A percentile compares a stretch with the other conserved stretches of the same genome.
phyloP scores from a whole-genome alignment of 2,113 vertebrate species.

The Nothoprocta pentlandii region DNA sequence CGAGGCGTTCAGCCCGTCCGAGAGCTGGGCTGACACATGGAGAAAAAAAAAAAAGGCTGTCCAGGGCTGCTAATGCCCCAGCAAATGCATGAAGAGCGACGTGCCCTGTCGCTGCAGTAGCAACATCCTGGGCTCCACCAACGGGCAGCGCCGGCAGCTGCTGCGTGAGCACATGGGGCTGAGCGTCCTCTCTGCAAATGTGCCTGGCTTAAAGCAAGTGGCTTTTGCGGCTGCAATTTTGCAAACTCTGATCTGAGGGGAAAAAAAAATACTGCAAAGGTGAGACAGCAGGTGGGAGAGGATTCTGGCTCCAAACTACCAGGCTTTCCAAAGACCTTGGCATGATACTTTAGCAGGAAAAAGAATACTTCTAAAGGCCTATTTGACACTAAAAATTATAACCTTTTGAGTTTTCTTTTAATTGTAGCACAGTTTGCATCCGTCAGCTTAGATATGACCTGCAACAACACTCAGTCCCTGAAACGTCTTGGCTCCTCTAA shows the following conservation, averaged over 20 bases:
- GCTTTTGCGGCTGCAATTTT: background rate
- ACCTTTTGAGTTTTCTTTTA: background rate
- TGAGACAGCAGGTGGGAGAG: background rate
- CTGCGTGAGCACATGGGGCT: background rate
- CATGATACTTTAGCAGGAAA: background rate
- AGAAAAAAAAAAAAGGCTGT: background rate
- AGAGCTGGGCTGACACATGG: background rate
- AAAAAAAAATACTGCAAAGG: background rate
- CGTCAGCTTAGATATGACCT: accelerated
- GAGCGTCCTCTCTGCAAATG: background rate
- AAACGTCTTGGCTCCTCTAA: background rate
- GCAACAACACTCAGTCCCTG: background rate
- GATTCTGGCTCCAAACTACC: background rate
- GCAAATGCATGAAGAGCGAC: background rate
- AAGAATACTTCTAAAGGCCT: accelerated
- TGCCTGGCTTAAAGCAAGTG: background rate
- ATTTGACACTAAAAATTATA: background rate
- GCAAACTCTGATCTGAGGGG: background rate
- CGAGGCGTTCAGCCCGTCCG: accelerated
- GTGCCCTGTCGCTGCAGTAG: background rate
- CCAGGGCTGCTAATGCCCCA: background rate
- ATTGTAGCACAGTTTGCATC: background rate
- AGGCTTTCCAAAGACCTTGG: background rate
- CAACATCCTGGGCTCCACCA: background rate
- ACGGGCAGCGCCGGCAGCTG: background rate